Evolutionary conservation across 2,888 invertebrate species (phyloP).

Genomic region (Pseudanteris insignis): DNA sequence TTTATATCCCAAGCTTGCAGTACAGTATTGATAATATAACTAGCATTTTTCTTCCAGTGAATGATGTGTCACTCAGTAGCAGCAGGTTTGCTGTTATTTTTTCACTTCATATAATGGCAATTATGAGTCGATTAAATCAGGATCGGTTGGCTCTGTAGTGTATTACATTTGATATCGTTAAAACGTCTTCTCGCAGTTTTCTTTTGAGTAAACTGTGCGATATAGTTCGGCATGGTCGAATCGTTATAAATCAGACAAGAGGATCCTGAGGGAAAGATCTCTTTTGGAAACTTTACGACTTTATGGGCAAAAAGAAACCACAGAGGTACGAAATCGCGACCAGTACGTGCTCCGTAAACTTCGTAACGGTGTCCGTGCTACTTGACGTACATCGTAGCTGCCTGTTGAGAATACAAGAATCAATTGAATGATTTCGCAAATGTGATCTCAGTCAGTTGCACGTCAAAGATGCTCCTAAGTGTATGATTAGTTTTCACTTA

Average conservation of each 20-base stretch:
- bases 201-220: slow-evolving; percentile 8
- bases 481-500: no score
- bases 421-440: no score
- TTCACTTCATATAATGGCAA: no score
- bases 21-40: no score
- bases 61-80: no score
- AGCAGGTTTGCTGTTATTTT: no score
- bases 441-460: no score
- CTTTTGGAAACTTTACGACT: slow-evolving; percentile 31
- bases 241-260: slow-evolving; percentile 35
- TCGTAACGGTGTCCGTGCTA: slow-evolving; percentile 6
- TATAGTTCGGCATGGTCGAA: slow-evolving; percentile 20
- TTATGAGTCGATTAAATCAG: no score
- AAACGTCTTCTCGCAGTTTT: slow-evolving; percentile 11
- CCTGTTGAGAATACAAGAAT: slow-evolving; percentile 11
- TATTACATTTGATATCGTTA: slow-evolving; percentile 13
- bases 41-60: no score
- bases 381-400: slow-evolving; percentile 5
- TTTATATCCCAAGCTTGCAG: no score
- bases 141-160: no score
- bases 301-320: slow-evolving; percentile 28
- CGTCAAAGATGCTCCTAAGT: no score
- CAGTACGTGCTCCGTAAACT: slow-evolving; percentile 27
- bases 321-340: slow-evolving; percentile 28
- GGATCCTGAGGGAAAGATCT: slow-evolving; percentile 30